These are phyloP conservation scores for Pelodytes ibericus DNA, from an alignment of 2,797 vertebrate species.

Conservation along the genomic window DNA sequence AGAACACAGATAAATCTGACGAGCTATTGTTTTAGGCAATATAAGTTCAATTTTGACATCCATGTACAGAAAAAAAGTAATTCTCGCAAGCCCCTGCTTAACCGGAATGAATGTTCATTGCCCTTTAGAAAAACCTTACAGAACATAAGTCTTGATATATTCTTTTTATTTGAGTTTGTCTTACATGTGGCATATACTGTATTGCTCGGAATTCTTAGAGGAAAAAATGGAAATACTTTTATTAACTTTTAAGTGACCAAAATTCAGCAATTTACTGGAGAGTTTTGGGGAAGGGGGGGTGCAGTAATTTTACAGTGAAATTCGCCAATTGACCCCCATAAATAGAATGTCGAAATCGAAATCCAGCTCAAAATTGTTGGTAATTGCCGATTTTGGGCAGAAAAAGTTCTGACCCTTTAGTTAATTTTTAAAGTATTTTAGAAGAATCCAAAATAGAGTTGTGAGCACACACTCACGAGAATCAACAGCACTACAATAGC, in stretches of 20 bases:
- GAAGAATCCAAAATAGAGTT: no score
- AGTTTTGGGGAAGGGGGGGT: no score
- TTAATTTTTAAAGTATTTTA: no score
- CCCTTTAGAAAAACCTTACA: slow-evolving; percentile 19
- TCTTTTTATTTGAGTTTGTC: slow-evolving; percentile 10
- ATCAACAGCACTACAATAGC: no score
- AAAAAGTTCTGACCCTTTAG: no score
- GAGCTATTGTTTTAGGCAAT: slow-evolving; percentile 40
- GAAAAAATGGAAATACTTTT: slow-evolving; percentile 22
- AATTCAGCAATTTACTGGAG: slow-evolving; percentile 14
- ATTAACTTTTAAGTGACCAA: no score
- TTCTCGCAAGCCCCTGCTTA: slow-evolving; percentile 5
- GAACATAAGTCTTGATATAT: slow-evolving; percentile 4
- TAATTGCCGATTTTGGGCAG: no score
- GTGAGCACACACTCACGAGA: no score
- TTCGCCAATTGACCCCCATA: no score
- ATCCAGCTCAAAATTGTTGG: no score
- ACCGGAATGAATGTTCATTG: slow-evolving; percentile 28
- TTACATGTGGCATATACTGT: neutral
- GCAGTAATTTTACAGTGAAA: no score
- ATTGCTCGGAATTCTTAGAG: slow-evolving; percentile 15
- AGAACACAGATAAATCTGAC: slow-evolving; percentile 33
- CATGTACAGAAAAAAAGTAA: slow-evolving; percentile 25
- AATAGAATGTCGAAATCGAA: no score
- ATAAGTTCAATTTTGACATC: slow-evolving; percentile 41